A percentile compares a stretch with the other conserved stretches of the same genome.
These are phyloP conservation scores for Oligia fasciuncula DNA, from an alignment of 2,888 invertebrate species.

Conservation along the genomic window DNA sequence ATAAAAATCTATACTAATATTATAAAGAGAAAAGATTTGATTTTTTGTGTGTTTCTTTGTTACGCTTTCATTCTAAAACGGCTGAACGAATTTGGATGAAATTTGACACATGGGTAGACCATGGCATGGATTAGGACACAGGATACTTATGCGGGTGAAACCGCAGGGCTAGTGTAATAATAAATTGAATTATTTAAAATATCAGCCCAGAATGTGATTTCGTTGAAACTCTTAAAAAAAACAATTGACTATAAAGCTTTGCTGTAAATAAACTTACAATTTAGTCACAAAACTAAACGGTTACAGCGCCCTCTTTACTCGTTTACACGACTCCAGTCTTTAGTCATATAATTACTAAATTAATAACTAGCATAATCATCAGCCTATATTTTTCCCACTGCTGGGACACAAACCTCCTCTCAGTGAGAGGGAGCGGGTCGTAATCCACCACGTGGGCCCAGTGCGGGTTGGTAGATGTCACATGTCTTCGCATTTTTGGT, in stretches of 20 bases:
- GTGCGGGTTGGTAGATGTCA: too few species aligned
- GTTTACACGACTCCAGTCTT: slow-evolving; percentile 14
- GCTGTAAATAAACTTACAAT: slow-evolving; percentile 31
- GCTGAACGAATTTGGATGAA: neutral
- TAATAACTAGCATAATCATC: neutral
- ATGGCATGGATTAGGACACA: neutral
- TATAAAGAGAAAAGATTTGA: neutral
- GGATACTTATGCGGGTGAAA: neutral
- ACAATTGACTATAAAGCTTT: neutral
- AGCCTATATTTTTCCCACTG: neutral
- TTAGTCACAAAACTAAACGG: slow-evolving; percentile 10
- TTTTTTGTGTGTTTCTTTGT: neutral
- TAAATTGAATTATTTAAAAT: neutral
- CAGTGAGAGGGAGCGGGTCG: neutral
- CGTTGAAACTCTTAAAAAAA: neutral
- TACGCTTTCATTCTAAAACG: neutral
- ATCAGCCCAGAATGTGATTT: neutral
- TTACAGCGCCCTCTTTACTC: slow-evolving; percentile 12
- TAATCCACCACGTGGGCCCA: neutral
- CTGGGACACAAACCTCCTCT: neutral
- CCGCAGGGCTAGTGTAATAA: neutral
- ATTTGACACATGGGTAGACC: neutral
- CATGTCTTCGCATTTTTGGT: too few species aligned
- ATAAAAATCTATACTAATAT: neutral
- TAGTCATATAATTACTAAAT: neutral